Conservation (phyloP, 2,797 vertebrate species). For the Aphelocoma californica region DNA sequence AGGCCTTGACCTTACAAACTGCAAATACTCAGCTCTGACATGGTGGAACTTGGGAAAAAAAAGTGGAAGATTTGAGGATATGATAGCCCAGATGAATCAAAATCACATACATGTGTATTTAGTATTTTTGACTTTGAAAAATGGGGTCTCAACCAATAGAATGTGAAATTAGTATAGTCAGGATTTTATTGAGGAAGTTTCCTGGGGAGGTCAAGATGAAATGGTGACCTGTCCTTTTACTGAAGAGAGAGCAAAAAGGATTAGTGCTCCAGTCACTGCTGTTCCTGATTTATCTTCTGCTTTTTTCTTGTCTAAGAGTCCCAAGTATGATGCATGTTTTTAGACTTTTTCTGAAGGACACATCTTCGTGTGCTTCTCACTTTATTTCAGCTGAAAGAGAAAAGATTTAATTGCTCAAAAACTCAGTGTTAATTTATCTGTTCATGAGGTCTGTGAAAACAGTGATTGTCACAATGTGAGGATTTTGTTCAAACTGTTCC, state of each 20-base stretch:
- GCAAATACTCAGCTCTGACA: neutral
- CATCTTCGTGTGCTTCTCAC: neutral
- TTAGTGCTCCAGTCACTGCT: neutral
- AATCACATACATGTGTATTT: neutral
- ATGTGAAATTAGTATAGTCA: neutral
- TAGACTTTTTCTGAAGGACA: neutral
- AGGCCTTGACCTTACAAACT: neutral
- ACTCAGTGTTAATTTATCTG: neutral
- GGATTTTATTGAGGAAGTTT: neutral
- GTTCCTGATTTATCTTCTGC: neutral
- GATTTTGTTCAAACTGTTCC: neutral
- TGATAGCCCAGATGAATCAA: neutral
- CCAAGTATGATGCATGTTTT: neutral
- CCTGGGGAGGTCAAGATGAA: neutral
- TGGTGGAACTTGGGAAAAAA: neutral
- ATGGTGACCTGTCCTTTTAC: neutral
- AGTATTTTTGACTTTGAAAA: neutral
- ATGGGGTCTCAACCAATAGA: neutral
- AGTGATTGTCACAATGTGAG: neutral
- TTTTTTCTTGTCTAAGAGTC: neutral
- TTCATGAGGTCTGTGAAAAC: neutral
- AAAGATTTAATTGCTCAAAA: neutral
- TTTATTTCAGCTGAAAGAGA: neutral
- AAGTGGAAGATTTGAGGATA: neutral
- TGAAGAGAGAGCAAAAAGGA: neutral